Evolutionary conservation across 2,113 vertebrate species (phyloP).

Genomic region (Pteropus alecto): DNA sequence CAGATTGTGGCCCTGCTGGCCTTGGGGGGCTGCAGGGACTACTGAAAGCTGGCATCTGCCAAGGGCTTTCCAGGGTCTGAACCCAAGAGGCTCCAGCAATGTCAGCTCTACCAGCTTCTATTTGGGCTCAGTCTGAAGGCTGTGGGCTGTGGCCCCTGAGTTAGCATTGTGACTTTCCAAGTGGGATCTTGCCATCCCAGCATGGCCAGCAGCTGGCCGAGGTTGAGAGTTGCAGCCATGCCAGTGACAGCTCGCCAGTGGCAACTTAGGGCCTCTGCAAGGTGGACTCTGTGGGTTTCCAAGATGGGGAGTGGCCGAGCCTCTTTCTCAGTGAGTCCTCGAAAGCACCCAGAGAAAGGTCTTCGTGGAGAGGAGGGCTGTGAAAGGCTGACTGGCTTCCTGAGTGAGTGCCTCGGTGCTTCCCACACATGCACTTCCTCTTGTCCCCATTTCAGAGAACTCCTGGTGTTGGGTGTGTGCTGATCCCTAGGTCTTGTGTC

Average conservation of each 20-base stretch:
- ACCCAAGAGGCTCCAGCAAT: no score
- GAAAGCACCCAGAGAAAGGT: background rate
- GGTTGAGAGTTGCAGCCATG: background rate
- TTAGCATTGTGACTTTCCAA: background rate
- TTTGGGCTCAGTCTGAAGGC: background rate
- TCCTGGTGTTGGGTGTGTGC: accelerated
- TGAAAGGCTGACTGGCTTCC: background rate
- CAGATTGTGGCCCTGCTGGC: no score
- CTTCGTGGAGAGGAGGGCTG: background rate
- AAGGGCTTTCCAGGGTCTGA: background rate
- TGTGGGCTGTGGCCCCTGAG: background rate
- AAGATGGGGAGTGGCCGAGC: background rate
- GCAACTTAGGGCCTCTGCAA: no score
- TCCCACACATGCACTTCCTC: background rate
- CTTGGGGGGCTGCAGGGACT: accelerated
- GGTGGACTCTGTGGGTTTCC: background rate
- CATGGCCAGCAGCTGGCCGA: background rate
- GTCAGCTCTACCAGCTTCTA: background rate
- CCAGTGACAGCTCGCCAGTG: no score
- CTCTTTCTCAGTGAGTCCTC: background rate
- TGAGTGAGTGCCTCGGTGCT: background rate
- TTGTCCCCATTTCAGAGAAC: background rate
- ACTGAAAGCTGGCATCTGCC: background rate
- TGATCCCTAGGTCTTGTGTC: background rate
- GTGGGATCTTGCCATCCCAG: background rate